Evolutionary conservation across 2,888 invertebrate species (phyloP).

Genomic region (Boloria selene): DNA sequence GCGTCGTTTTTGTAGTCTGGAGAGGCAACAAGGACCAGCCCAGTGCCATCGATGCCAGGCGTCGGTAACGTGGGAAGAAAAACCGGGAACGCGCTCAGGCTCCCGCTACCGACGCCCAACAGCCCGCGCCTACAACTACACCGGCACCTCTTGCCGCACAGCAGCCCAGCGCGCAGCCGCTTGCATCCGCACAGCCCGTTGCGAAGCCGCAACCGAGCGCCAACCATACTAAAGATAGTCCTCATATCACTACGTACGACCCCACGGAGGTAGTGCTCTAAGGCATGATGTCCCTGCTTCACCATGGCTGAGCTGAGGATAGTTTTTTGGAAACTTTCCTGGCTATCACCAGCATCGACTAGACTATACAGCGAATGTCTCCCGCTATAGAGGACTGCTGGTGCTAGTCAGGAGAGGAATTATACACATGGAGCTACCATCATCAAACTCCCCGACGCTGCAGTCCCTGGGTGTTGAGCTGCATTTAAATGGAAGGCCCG

Average conservation of each 20-base stretch:
- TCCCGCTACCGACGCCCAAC: too few relatives aligned
- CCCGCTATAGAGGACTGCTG: constrained; percentile 19
- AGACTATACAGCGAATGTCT: not conserved
- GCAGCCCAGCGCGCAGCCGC: not conserved
- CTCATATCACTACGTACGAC: not conserved
- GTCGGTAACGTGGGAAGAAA: too few relatives aligned
- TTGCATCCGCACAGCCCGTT: not conserved
- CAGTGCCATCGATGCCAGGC: too few relatives aligned
- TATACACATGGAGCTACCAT: constrained; percentile 28
- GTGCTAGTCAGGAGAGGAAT: constrained; percentile 21
- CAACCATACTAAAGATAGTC: not conserved
- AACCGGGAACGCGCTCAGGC: too few relatives aligned
- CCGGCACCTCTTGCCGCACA: not conserved
- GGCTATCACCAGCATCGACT: not conserved
- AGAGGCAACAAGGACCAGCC: too few relatives aligned
- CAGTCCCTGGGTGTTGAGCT: constrained; percentile 30
- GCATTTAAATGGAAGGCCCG: not conserved
- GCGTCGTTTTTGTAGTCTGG: too few relatives aligned
- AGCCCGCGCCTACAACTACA: not conserved
- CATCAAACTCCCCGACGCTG: not conserved
- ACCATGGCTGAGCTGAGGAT: not conserved
- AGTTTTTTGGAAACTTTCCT: not conserved
- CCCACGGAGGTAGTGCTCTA: not conserved
- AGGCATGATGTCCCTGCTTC: not conserved
- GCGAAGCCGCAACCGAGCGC: not conserved